A percentile compares a stretch with the other conserved stretches of the same genome.
phyloP scores from a whole-genome alignment of 2,113 vertebrate genomes.

The Oxygymnocypris stewartii region DNA sequence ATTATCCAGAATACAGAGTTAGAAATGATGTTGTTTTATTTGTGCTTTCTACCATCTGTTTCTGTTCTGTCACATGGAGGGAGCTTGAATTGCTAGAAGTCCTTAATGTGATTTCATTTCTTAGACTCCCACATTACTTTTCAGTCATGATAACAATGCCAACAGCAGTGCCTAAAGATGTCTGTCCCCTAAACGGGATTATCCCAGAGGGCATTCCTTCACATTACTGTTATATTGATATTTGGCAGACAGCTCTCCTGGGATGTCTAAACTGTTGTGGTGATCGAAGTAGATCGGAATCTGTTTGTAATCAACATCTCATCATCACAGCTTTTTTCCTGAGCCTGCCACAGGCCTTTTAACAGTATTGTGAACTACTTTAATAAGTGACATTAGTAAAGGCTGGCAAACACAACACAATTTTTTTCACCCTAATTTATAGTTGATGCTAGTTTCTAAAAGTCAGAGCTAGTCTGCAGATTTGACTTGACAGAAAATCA shows the following conservation, averaged over 20 bases:
- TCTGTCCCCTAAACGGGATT: not conserved
- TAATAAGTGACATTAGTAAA: not conserved
- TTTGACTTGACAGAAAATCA: too few relatives aligned
- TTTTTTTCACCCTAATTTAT: too few relatives aligned
- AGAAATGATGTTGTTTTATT: not conserved
- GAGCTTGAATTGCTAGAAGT: not conserved
- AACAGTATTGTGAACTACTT: not conserved
- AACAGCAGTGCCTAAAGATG: not conserved
- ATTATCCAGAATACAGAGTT: not conserved
- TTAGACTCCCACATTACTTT: not conserved
- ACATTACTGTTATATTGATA: constrained; percentile 20
- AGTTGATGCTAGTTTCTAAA: too few relatives aligned
- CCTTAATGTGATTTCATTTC: not conserved
- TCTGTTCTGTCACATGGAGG: not conserved
- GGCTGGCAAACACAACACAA: too few relatives aligned
- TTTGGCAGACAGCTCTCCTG: constrained; percentile 16
- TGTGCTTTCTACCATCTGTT: not conserved
- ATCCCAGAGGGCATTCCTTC: constrained; percentile 30
- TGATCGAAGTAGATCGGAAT: constrained; percentile 28
- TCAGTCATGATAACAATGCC: not conserved
- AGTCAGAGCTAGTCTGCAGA: too few relatives aligned
- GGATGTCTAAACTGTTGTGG: constrained; percentile 18
- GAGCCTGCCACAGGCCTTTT: not conserved
- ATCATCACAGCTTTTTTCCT: not conserved
- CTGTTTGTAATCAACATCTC: constrained; percentile 25